phyloP scores from a whole-genome alignment of 2,888 invertebrate species.

The Ecdyonurus torrentis region DNA sequence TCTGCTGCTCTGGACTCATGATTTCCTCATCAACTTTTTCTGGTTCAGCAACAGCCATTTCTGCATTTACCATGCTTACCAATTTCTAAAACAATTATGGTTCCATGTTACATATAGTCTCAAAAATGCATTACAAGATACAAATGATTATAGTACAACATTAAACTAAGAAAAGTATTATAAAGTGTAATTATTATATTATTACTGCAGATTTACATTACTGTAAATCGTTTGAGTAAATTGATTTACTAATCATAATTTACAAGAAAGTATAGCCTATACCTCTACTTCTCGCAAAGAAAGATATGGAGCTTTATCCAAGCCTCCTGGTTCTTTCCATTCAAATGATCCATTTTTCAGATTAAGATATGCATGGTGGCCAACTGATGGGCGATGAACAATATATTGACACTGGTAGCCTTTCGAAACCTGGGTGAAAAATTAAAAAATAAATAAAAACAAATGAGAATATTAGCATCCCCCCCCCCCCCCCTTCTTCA shows the following conservation, averaged over 20 bases:
- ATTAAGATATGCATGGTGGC: constrained; percentile 35
- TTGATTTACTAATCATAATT: too few species aligned
- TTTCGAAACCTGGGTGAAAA: background rate
- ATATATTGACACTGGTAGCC: constrained; percentile 32
- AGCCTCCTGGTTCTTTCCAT: constrained; percentile 35
- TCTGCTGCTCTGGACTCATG: constrained; percentile 15
- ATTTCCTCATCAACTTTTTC: constrained; percentile 24
- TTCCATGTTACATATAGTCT: too few species aligned
- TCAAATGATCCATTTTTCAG: constrained; percentile 33
- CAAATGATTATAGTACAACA: too few species aligned
- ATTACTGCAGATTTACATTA: too few species aligned
- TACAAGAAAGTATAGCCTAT: constrained; percentile 4
- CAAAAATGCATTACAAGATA: too few species aligned
- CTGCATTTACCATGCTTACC: background rate
- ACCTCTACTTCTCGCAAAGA: constrained; percentile 14
- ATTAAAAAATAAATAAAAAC: background rate
- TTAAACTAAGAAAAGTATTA: too few species aligned
- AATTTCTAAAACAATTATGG: background rate
- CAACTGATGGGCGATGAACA: constrained; percentile 32
- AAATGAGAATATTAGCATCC: background rate
- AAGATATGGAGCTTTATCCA: constrained; percentile 31
- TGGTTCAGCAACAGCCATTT: constrained; percentile 30
- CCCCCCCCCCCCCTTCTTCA: constrained; percentile 13
- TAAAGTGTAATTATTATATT: too few species aligned
- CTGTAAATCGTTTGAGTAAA: too few species aligned